A percentile compares a stretch with the other conserved stretches of the same genome.
These are phyloP conservation scores for Onychomys leucogaster DNA, from an alignment of 2,797 vertebrate genomes.

Conservation along the genomic window DNA sequence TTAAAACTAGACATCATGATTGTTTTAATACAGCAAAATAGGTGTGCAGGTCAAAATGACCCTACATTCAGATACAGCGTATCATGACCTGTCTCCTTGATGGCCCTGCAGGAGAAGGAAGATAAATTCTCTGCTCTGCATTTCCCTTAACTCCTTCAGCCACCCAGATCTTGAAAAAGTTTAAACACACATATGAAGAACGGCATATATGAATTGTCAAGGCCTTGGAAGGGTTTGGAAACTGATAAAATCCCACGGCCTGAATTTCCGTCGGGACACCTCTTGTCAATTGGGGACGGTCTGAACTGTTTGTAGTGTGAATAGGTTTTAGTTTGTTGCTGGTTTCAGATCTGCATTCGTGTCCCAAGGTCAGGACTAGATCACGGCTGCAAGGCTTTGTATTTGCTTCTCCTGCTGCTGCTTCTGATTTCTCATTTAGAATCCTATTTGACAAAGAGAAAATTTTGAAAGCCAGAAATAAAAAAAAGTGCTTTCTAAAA, in stretches of 20 bases:
- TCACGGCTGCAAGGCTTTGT: neutral
- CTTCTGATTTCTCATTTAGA: conserved; percentile 21
- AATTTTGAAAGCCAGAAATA: neutral
- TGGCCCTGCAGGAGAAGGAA: neutral
- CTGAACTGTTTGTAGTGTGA: conserved; percentile 1
- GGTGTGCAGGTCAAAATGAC: conserved; percentile 25
- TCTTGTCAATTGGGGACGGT: neutral
- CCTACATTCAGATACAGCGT: neutral
- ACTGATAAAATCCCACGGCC: neutral
- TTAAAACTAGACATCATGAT: conserved; percentile 6
- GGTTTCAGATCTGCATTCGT: conserved; percentile 41
- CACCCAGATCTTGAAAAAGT: neutral
- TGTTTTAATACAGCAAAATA: conserved; percentile 43
- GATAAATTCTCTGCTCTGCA: neutral
- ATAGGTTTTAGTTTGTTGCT: conserved; percentile 25
- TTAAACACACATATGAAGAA: neutral
- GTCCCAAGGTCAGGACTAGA: neutral
- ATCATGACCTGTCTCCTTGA: neutral
- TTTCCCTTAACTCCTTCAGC: neutral
- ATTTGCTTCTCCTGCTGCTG: neutral
- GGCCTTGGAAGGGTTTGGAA: conserved; percentile 8
- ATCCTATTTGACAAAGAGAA: conserved; percentile 42
- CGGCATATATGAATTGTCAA: neutral
- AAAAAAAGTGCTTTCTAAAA: conserved; percentile 49
- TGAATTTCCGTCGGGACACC: conserved; percentile 8